Evolutionary conservation across 2,113 vertebrate species (phyloP), one percentile per base, ranked within the genome.

Genomic region (Callorhinus ursinus): DNA sequence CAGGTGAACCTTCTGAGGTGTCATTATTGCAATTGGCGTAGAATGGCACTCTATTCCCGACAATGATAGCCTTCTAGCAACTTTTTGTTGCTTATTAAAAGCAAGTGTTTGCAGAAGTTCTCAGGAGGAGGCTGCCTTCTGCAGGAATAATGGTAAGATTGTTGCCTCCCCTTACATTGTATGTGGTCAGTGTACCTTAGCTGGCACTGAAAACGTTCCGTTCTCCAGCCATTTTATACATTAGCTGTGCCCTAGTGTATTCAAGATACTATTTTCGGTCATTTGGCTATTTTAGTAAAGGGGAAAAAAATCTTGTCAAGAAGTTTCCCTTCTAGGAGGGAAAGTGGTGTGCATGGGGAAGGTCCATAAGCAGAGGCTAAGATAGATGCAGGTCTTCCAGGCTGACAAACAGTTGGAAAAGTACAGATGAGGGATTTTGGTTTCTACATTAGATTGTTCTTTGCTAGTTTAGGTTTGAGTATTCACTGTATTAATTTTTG

Each of bases 81-180:
- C 91, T 96, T 96, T 61, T 69, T 59, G 89, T 85, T 84, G 33
- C 39, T 77, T 90, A 84, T 16, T n/a, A 11, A 89, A 92, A 89
- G 8, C 74, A 61, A 63, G 11, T 65, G 51, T 94, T 88, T 76
- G 65, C 46, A 31, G 26, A 97, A 59, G 80, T 94, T 94, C 33
- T 92, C 31, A 10, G 51, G 55, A 85, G n/a, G 42, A 94, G 88
- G 46, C 53, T 67, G 39, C 53, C 28, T 81, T 81, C 13, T 84
- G 26, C 81, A 80, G 74, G 87, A 42, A 42, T 89, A 51, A 57
- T 42, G 74, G 57, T 65, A 19, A 80, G 39, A 9, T 84, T 36
- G 22, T 94, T 82, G 63, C 49, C 21, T 88, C 16, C 42, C n/a
- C 36, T 95, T 74, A 16, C 79, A 11, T 81, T 93, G 88, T 65